Base-by-base conservation (phyloP, 2,888 invertebrate species). In the Campoplex nolae region DNA sequence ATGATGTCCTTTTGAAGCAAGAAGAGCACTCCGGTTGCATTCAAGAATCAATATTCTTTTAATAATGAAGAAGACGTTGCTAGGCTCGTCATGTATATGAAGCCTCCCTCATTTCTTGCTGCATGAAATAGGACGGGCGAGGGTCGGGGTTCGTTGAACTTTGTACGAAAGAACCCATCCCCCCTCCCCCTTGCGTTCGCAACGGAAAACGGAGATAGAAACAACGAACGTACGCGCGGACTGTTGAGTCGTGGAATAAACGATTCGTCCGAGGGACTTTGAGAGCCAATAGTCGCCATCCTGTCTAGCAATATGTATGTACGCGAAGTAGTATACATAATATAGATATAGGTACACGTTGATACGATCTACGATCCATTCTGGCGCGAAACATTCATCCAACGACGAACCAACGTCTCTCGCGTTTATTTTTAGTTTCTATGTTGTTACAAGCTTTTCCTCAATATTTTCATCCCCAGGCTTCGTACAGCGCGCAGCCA, bases 121-220 rank as follows among this genome's bases (percentile, higher is more conserved):
- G 80, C 80, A 74, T 81, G 48, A 73, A 42, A 51, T 48, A 48
- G 75, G 62, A 79, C 73, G 51, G n/a, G 16, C 45, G 54, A 79
- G 86, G 84, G 82, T 79, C 71, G 82, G 18, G 78, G 88, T 84
- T 88, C 84, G 82, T 88, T 88, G 86, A 88, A 88, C 88, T 84
- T 79, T 78, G 82, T 76, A 71, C 62, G 70, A 71, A 80, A 86
- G 81, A 85, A 76, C 56, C 75, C 68, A 45, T 58, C 80, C 45
- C 56, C 75, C 68, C 35, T 58, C 80, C 45, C 45, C 67, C 45
- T 79, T 42, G 38, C 45, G 71, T 70, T 42, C n/a, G 23, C 23
- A 73, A 38, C n/a, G 48, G 51, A 71, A 42, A 70, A 67, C 28
- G 65, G 51, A 79, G 74, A 79, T n/a, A 67, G 74, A 74, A 45